Evolutionary conservation across 2,797 vertebrate genomes (phyloP).

Genomic region (Rousettus madagascariensis): DNA sequence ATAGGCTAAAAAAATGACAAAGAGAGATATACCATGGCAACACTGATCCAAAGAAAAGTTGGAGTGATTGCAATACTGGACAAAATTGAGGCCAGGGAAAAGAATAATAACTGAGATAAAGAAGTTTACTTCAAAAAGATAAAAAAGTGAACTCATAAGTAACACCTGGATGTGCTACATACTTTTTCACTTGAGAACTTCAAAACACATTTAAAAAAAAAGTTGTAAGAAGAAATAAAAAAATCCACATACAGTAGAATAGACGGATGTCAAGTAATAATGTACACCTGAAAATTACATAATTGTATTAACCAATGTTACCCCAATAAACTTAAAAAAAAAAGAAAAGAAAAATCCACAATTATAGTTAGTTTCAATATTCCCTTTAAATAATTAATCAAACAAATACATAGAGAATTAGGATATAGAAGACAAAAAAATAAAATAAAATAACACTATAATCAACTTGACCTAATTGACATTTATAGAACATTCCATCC

Average conservation of each 20-base stretch:
- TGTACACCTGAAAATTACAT: no score
- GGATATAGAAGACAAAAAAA: background rate
- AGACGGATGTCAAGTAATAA: no score
- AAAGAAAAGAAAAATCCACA: background rate
- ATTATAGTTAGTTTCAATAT: background rate
- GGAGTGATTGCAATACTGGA: background rate
- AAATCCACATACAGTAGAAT: background rate
- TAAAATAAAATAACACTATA: background rate
- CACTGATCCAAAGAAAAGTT: background rate
- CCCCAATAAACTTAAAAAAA: no score
- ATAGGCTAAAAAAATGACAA: background rate
- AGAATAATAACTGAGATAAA: background rate
- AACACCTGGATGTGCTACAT: background rate
- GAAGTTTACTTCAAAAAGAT: background rate
- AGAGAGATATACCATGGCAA: background rate
- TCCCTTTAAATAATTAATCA: background rate
- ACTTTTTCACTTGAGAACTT: background rate
- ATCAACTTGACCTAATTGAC: background rate
- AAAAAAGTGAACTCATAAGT: background rate
- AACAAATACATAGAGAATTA: background rate
- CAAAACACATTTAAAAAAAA: no score
- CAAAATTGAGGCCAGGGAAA: background rate
- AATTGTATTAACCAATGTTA: no score
- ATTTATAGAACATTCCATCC: background rate
- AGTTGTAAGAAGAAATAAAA: background rate